Percentiles rank a stretch among this genome's conserved stretches.
Evolutionary conservation across 1,140 invertebrate genomes (phyloP).

Genomic region (Aphelenchoides fujianensis): DNA sequence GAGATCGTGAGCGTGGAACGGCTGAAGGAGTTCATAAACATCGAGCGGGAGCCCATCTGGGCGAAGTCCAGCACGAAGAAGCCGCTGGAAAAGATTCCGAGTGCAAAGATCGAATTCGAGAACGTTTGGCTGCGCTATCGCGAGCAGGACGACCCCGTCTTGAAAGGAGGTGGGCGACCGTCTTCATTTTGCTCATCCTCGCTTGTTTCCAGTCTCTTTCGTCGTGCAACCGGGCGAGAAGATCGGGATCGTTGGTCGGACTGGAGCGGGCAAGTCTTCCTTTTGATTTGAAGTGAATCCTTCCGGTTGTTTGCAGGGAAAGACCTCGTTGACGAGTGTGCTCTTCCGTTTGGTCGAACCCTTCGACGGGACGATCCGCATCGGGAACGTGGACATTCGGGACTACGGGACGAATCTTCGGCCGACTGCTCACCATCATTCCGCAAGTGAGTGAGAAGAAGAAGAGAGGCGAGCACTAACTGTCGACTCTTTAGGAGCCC

Average conservation of each 20-base stretch:
- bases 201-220: slow-evolving; percentile 66
- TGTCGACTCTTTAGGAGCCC: slow-evolving; percentile 65
- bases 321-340: slow-evolving; percentile 77
- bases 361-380: slow-evolving; percentile 69
- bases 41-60: neutral
- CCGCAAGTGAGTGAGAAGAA: slow-evolving; percentile 71
- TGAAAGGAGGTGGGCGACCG: slow-evolving; percentile 44
- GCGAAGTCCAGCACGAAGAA: neutral
- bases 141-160: slow-evolving; percentile 61
- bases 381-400: slow-evolving; percentile 81
- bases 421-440: slow-evolving; percentile 76
- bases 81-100: slow-evolving; percentile 54
- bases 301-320: too few relatives aligned
- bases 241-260: slow-evolving; percentile 66
- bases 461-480: neutral
- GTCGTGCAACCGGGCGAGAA: slow-evolving; percentile 76
- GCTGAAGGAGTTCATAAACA: slow-evolving; percentile 89
- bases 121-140: too few relatives aligned
- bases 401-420: slow-evolving; percentile 64
- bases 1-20: slow-evolving; percentile 93
- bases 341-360: slow-evolving; percentile 83
- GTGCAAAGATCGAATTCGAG: slow-evolving; percentile 45
- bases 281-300: slow-evolving; percentile 25
- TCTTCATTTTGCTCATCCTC: slow-evolving; percentile 67
- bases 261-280: slow-evolving; percentile 69